These are phyloP conservation scores for Coracopsis vasa DNA, from an alignment of 2,113 vertebrate genomes.

Conservation along the genomic window DNA sequence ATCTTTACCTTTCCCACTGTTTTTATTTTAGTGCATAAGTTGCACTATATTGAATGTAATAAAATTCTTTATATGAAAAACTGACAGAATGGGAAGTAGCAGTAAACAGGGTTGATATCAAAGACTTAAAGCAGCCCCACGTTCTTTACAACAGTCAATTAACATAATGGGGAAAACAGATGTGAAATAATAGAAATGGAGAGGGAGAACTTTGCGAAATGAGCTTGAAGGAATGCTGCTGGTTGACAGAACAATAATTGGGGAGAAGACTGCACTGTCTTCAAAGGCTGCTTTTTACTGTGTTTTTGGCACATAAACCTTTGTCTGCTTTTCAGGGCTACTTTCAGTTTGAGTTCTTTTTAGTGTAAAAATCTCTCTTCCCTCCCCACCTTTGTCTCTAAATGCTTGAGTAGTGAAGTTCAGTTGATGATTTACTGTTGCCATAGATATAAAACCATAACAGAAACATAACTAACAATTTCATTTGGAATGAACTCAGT, in stretches of 20 bases:
- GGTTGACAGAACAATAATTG: not conserved
- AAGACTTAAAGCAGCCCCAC: not conserved
- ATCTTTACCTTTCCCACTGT: not conserved
- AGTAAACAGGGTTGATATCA: not conserved
- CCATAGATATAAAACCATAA: conserved; percentile 61
- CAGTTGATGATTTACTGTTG: conserved; percentile 45
- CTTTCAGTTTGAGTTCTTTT: conserved; percentile 1
- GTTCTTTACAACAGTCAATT: not conserved
- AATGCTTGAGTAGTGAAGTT: conserved; percentile 61
- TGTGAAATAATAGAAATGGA: not conserved
- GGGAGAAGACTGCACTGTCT: not conserved
- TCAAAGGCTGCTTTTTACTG: not conserved
- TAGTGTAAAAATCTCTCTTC: not conserved
- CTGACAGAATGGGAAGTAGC: not conserved
- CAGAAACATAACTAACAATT: conserved; percentile 49
- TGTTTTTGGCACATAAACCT: not conserved
- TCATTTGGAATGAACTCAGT: conserved; percentile 21
- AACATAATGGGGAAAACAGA: not conserved
- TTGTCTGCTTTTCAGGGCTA: not conserved
- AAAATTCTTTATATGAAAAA: not conserved
- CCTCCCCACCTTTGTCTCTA: conserved; percentile 4
- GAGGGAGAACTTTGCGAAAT: not conserved
- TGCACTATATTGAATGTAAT: not conserved
- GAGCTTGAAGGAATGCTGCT: not conserved
- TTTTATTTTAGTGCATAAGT: not conserved